Percentiles rank a stretch among this genome's conserved stretches.
Evolutionary conservation across 2,888 invertebrate species (phyloP).

Genomic region (Caenorhabditis virilis): DNA sequence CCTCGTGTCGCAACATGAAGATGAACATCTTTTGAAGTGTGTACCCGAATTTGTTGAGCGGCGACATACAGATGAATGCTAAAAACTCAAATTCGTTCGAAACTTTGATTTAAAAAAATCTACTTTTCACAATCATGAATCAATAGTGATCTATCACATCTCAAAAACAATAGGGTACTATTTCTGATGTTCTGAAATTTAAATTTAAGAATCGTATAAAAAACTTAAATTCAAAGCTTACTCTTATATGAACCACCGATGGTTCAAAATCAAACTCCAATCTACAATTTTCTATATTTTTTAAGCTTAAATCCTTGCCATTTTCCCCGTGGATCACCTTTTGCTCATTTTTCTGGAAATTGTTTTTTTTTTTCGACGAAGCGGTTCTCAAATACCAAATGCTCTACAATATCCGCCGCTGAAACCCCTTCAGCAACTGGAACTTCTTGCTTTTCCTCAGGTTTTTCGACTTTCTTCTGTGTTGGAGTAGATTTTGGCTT

Average conservation of each 20-base stretch:
- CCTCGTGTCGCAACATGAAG: conserved; percentile 44
- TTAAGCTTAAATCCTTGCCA: conserved; percentile 37
- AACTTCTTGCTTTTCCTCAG: not conserved
- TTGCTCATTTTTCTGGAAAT: conserved; percentile 14
- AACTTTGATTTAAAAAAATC: conserved; percentile 1
- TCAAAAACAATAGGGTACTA: conserved; percentile 36
- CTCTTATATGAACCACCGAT: conserved; percentile 47
- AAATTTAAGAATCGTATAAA: not conserved
- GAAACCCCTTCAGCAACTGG: not conserved
- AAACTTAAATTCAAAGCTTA: conserved; percentile 5
- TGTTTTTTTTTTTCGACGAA: conserved; percentile 2
- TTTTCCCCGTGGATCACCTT: conserved; percentile 20
- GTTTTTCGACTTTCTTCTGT: conserved; percentile 3
- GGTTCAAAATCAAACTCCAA: conserved; percentile 44
- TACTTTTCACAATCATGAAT: conserved; percentile 47
- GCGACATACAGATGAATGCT: conserved; percentile 32
- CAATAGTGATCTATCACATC: conserved; percentile 44
- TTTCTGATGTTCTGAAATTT: conserved; percentile 31
- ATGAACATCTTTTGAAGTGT: conserved; percentile 36
- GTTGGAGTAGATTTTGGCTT: conserved; percentile 2
- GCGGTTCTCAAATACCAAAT: conserved; percentile 4
- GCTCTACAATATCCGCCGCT: not conserved
- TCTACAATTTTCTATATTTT: conserved; percentile 35
- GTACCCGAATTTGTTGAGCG: conserved; percentile 53
- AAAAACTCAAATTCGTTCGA: not conserved